These are phyloP conservation scores for Pterostichus madidus DNA, from an alignment of 2,888 invertebrate genomes.

Conservation along the genomic window DNA sequence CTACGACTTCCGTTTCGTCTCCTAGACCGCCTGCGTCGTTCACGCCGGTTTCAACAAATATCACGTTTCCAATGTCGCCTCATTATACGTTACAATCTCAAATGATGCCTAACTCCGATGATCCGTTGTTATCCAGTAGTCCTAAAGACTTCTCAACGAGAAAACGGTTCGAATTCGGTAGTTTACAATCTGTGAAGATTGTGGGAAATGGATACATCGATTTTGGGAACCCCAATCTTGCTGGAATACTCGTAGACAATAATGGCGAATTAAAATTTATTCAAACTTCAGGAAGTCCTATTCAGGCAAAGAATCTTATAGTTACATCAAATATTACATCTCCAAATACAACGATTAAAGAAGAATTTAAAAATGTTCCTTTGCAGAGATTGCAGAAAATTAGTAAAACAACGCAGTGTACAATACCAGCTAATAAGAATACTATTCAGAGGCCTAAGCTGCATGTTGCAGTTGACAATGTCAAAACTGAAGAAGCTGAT, in stretches of 20 bases:
- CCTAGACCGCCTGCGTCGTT: slow-evolving; percentile 75
- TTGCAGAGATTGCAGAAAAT: slow-evolving; percentile 72
- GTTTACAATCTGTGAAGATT: slow-evolving; percentile 79
- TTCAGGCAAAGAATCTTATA: slow-evolving; percentile 76
- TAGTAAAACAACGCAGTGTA: slow-evolving; percentile 72
- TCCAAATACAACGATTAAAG: slow-evolving; percentile 70
- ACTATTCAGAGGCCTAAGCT: slow-evolving; percentile 73
- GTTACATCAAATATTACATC: slow-evolving; percentile 73
- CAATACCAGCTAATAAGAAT: slow-evolving; percentile 73
- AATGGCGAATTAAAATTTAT: slow-evolving; percentile 83
- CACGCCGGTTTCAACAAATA: slow-evolving; percentile 75
- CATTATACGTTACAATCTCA: slow-evolving; percentile 84
- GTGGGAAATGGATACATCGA: slow-evolving; percentile 80
- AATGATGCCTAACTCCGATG: slow-evolving; percentile 93
- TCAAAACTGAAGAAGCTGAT: slow-evolving; percentile 84
- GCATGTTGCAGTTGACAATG: slow-evolving; percentile 73
- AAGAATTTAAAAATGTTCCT: slow-evolving; percentile 65
- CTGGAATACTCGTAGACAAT: slow-evolving; percentile 81
- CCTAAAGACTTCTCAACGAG: slow-evolving; percentile 87
- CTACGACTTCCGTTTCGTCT: slow-evolving; percentile 73
- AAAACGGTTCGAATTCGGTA: slow-evolving; percentile 80
- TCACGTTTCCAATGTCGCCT: slow-evolving; percentile 75
- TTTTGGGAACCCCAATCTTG: slow-evolving; percentile 79
- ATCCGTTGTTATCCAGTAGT: slow-evolving; percentile 90
- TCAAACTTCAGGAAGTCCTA: slow-evolving; percentile 78